Percentiles rank a stretch among this genome's conserved stretches.
These are phyloP conservation scores for Parapsyche elsis DNA, from an alignment of 1,140 invertebrate genomes.

Conservation along the genomic window DNA sequence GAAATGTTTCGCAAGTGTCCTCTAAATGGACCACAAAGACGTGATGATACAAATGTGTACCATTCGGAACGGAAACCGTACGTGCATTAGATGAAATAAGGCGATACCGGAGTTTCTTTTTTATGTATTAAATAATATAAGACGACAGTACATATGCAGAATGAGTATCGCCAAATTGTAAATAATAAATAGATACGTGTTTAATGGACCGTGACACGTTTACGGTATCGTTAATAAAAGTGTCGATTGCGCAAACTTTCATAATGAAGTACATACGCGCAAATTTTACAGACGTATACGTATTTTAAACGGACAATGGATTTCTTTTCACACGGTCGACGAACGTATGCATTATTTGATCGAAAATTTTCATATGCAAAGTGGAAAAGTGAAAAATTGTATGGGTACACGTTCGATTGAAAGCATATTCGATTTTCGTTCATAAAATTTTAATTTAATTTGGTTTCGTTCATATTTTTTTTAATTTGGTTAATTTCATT, in stretches of 20 bases:
- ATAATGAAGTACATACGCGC: background rate
- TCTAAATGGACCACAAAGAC: slow-evolving; percentile 37
- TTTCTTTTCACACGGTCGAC: slow-evolving; percentile 17
- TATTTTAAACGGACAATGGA: slow-evolving; percentile 2
- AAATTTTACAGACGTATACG: slow-evolving; percentile 11
- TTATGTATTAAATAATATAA: too few species aligned
- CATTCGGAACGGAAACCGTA: background rate
- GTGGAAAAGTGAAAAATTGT: too few species aligned
- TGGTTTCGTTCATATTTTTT: too few species aligned
- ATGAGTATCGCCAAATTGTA: too few species aligned
- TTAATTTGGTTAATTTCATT: too few species aligned
- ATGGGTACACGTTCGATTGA: too few species aligned
- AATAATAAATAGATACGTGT: background rate
- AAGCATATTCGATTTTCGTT: too few species aligned
- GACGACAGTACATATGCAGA: too few species aligned
- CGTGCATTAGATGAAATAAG: slow-evolving; percentile 24
- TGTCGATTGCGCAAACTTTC: slow-evolving; percentile 18
- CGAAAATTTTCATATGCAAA: too few species aligned
- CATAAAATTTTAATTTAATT: too few species aligned
- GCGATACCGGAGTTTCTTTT: background rate
- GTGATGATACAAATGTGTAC: slow-evolving; percentile 35
- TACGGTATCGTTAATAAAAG: background rate
- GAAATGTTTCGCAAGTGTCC: slow-evolving; percentile 39
- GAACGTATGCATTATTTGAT: slow-evolving; percentile 5
- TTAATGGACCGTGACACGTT: slow-evolving; percentile 26